phyloP scores from a whole-genome alignment of 1,140 invertebrate genomes.

The Calephelis virginiensis region DNA sequence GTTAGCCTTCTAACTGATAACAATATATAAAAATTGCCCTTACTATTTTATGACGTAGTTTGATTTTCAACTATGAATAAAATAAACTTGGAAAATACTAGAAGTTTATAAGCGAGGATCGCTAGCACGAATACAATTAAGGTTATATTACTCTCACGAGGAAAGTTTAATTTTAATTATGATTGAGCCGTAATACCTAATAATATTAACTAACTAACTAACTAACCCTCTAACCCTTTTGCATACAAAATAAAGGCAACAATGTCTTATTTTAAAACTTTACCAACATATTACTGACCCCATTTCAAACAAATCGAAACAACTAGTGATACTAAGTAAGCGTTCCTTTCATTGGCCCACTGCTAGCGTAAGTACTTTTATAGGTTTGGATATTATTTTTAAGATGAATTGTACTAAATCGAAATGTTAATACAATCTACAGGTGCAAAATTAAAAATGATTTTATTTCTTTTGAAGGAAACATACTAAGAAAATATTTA shows the following conservation, averaged over 20 bases:
- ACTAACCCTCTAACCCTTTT: not conserved
- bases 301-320: slow-evolving; percentile 28
- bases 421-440: not conserved
- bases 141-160: not conserved
- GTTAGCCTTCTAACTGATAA: too few species aligned
- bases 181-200: not conserved
- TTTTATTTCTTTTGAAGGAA: not conserved
- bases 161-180: not conserved
- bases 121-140: too few species aligned
- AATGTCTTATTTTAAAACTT: slow-evolving; percentile 11
- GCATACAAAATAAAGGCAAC: not conserved
- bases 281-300: slow-evolving; percentile 25
- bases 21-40: too few species aligned
- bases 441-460: not conserved
- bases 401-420: not conserved
- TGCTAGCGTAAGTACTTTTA: slow-evolving; percentile 29
- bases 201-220: not conserved
- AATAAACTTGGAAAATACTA: too few species aligned
- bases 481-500: not conserved
- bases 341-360: slow-evolving; percentile 32
- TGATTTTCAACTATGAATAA: too few species aligned
- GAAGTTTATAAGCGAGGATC: too few species aligned
- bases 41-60: too few species aligned
- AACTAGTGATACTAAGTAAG: slow-evolving; percentile 28
- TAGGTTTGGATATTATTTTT: slow-evolving; percentile 10